Evolutionary conservation across 2,888 invertebrate genomes (phyloP), one percentile per base, ranked within the genome.

Genomic region (Platycheirus albimanus): DNA sequence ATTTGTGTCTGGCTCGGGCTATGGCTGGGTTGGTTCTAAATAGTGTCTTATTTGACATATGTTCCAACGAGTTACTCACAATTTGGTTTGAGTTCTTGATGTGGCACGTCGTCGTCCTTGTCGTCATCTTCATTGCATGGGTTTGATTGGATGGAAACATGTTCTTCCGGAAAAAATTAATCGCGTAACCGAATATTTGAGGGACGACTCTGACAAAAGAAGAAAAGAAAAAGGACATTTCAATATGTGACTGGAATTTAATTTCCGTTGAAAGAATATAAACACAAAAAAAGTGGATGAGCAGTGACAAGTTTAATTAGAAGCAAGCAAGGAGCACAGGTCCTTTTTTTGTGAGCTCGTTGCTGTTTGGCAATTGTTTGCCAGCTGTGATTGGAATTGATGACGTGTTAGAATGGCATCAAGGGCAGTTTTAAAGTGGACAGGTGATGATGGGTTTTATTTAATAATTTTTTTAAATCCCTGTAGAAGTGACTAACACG

Each of bases 221-320:
- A 19, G 17, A 17, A 3, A 63, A 41, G 20, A 36, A 54, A 74
- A 74, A 64, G 70, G 74, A 84, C 70, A 66, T 75, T 56, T 66
- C 66, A 41, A 79, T 84, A 49, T 84, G 84, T 84, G 84, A 84
- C 84, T 79, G 43, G 84, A 84, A 84, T 84, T 75, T 79, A 84
- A 84, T 84, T 79, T 84, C 84, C 79, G 58, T 38, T 58, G 30
- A 33, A 72, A 47, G 30, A 49, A 52, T 49, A 71, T 33, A 49
- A 33, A 45, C 38, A 56, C n/a, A 33, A 11, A 43, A n/a, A 8
- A 15, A 33, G 61, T 49, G 43, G 38, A 38, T 54, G 49, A 49
- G 36, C 30, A 17, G 15, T 41, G 61, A 33, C 24, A 61, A 52
- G 72, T 74, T 78, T 78, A 78, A 83, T 78, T 74, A 78, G 83